Conservation (phyloP, 2,113 vertebrate species). For the Barbus barbus region DNA sequence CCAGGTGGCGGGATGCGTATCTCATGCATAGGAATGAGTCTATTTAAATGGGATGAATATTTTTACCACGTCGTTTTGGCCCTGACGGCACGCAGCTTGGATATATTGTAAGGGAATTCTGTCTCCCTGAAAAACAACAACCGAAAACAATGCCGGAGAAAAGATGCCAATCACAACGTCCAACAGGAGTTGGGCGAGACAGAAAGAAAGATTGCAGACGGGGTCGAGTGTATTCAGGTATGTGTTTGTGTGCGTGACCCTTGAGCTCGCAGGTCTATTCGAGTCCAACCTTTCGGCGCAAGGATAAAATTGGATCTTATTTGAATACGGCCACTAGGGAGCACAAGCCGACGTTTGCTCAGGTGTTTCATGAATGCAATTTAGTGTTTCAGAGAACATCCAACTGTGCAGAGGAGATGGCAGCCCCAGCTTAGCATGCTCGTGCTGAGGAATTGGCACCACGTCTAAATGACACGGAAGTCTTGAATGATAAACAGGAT, state of each 20-base stretch:
- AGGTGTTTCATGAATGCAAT: slow-evolving; percentile 76
- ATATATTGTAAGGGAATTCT: neutral
- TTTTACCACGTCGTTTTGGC: neutral
- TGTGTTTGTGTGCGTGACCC: slow-evolving; percentile 32
- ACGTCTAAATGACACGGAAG: slow-evolving; percentile 40
- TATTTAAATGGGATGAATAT: slow-evolving; percentile 31
- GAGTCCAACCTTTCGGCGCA: slow-evolving; percentile 17
- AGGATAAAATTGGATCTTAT: slow-evolving; percentile 62
- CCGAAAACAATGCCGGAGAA: neutral
- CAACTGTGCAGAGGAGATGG: slow-evolving; percentile 65
- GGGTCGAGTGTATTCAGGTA: slow-evolving; percentile 21
- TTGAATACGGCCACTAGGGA: slow-evolving; percentile 73
- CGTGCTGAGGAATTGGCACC: neutral
- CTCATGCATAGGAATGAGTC: slow-evolving; percentile 28
- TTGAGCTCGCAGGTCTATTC: slow-evolving; percentile 11
- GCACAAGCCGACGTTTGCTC: slow-evolving; percentile 60
- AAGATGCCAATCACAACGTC: slow-evolving; percentile 29
- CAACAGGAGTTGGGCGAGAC: neutral
- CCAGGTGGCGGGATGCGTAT: slow-evolving; percentile 19
- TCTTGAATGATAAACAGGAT: slow-evolving; percentile 47
- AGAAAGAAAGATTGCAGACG: neutral
- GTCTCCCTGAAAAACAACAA: neutral
- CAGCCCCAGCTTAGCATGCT: slow-evolving; percentile 14
- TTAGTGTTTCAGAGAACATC: slow-evolving; percentile 68
- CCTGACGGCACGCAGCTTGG: neutral